Percentiles rank a stretch among this genome's conserved stretches.
Conservation (phyloP, 2,113 vertebrate species). For the Anseranas semipalmata region DNA sequence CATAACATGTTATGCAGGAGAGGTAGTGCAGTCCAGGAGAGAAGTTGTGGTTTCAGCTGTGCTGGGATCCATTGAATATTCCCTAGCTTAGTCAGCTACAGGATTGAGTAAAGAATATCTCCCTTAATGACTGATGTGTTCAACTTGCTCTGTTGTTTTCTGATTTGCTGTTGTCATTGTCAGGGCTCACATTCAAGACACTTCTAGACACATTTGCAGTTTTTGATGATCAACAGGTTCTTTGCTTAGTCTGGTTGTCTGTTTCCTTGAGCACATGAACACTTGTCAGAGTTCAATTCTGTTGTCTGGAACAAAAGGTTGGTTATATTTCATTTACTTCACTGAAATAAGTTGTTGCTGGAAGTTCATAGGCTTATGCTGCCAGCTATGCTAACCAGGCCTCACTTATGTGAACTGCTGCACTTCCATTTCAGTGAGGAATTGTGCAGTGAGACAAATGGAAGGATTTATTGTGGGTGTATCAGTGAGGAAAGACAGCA, state of each 20-base stretch:
- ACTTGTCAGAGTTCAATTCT: not conserved
- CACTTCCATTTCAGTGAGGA: not conserved
- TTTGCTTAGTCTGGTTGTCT: rapidly evolving
- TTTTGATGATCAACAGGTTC: rapidly evolving
- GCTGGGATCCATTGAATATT: rapidly evolving
- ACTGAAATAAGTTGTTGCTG: not conserved
- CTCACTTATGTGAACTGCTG: not conserved
- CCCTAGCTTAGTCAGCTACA: not conserved
- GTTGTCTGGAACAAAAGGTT: not conserved
- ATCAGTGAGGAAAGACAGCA: not conserved
- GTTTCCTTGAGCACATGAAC: not conserved
- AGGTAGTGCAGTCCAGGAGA: not conserved
- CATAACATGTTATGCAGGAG: not conserved
- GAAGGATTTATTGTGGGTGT: rapidly evolving
- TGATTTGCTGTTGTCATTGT: not conserved
- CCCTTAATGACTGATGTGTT: not conserved
- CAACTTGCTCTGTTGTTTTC: not conserved
- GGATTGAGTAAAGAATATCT: rapidly evolving
- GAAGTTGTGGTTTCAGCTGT: not conserved
- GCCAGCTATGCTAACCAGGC: not conserved
- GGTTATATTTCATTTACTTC: rapidly evolving
- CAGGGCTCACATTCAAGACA: not conserved
- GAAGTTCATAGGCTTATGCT: not conserved
- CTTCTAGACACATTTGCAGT: rapidly evolving
- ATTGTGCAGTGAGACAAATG: too few species aligned